phyloP scores from a whole-genome alignment of 2,888 invertebrate species.

The Branchellion lobata region DNA sequence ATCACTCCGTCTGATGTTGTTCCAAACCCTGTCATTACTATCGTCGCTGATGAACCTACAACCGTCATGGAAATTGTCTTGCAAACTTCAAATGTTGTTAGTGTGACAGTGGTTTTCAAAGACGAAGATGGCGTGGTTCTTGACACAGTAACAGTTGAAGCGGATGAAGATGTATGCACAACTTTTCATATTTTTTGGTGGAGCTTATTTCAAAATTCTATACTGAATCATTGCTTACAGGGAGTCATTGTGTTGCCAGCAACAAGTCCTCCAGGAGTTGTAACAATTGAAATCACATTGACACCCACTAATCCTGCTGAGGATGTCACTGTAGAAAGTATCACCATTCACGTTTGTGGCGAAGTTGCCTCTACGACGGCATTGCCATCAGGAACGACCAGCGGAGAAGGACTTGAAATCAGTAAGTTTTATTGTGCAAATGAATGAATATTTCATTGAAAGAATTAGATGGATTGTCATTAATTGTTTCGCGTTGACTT shows the following conservation, averaged over 20 bases:
- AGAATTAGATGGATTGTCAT: no score
- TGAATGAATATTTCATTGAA: no score
- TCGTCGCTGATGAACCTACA: background rate
- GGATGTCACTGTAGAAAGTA: background rate
- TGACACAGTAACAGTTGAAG: background rate
- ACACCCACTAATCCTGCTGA: background rate
- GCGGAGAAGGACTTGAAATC: no score
- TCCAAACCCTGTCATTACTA: background rate
- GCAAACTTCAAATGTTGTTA: background rate
- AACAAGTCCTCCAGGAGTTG: background rate
- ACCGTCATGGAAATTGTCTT: background rate
- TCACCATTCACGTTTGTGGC: slow-evolving; percentile 16
- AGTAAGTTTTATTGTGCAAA: no score
- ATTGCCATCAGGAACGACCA: background rate
- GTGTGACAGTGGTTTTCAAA: background rate
- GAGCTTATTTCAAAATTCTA: no score
- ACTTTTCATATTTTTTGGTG: no score
- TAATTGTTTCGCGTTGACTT: no score
- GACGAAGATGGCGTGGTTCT: background rate
- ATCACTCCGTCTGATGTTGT: background rate
- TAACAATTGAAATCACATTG: background rate
- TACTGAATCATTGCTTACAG: background rate
- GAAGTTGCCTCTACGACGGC: background rate
- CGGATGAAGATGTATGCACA: background rate
- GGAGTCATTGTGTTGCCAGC: no score